These are phyloP conservation scores for Pogonomyrmex barbatus DNA, from an alignment of 1,140 invertebrate species.

Conservation along the genomic window DNA sequence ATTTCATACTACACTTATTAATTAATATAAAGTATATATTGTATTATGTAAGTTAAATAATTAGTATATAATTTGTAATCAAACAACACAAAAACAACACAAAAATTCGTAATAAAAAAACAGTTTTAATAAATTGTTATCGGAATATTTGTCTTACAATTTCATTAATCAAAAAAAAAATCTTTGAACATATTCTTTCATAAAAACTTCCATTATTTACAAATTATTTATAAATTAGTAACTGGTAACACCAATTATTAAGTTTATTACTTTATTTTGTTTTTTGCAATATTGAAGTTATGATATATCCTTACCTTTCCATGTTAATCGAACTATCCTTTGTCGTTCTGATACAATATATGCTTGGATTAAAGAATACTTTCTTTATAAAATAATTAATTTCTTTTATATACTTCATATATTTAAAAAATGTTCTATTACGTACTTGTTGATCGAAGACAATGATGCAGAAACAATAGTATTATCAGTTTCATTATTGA, in stretches of 20 bases:
- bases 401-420: conserved; percentile 22
- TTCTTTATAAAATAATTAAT: conserved; percentile 59
- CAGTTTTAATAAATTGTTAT: not conserved
- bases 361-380: conserved; percentile 77
- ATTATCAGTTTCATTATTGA: conserved; percentile 84
- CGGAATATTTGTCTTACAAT: not conserved
- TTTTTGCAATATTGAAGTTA: conserved; percentile 30
- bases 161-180: not conserved
- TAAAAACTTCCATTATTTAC: not conserved
- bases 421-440: conserved; percentile 28
- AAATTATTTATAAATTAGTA: not conserved
- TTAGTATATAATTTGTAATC: not conserved
- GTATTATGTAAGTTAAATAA: conserved; percentile 3
- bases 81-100: not conserved
- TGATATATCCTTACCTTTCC: conserved; percentile 82
- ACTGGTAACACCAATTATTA: conserved; percentile 15
- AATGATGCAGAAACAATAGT: conserved; percentile 82
- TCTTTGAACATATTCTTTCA: not conserved
- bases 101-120: not conserved
- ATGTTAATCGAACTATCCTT: conserved; percentile 83
- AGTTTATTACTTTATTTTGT: conserved; percentile 17
- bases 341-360: conserved; percentile 81
- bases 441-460: conserved; percentile 87
- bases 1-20: not conserved
- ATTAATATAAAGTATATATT: not conserved